Evolutionary conservation across 1,140 invertebrate species (phyloP).

Genomic region (Melanaphis sacchari): DNA sequence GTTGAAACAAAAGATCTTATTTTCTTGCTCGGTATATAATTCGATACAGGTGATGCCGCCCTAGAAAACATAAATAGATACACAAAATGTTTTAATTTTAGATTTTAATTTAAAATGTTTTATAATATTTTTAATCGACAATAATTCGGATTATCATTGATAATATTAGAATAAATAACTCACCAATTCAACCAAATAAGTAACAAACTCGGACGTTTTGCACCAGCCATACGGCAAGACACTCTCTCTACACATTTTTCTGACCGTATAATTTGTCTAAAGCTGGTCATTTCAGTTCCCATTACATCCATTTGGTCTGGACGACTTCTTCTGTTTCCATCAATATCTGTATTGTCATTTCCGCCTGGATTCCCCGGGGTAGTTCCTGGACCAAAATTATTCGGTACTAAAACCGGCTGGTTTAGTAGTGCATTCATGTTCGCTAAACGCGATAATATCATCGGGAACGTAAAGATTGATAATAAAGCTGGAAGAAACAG

Average conservation of each 20-base stretch:
- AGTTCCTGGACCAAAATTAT: background rate
- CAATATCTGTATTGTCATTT: no score
- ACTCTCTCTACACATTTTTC: constrained; percentile 26
- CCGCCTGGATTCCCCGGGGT: no score
- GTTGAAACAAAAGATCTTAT: constrained; percentile 28
- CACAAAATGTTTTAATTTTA: background rate
- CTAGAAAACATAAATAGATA: background rate
- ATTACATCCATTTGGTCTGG: background rate
- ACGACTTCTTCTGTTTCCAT: background rate
- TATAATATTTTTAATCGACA: no score
- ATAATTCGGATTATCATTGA: background rate
- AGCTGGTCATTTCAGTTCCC: background rate
- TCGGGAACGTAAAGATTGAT: background rate
- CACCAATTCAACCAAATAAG: constrained; percentile 35
- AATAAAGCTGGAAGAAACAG: constrained; percentile 41
- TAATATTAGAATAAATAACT: background rate
- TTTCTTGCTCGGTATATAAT: constrained; percentile 34
- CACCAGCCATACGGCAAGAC: constrained; percentile 34
- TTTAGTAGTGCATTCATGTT: background rate
- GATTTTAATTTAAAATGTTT: background rate
- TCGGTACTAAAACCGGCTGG: constrained; percentile 2
- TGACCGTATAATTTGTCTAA: background rate
- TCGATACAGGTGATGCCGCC: background rate
- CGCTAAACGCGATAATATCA: background rate
- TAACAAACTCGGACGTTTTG: background rate